Base-by-base conservation (phyloP, 2,888 invertebrate species). In the Stenchaetothrips biformis region DNA sequence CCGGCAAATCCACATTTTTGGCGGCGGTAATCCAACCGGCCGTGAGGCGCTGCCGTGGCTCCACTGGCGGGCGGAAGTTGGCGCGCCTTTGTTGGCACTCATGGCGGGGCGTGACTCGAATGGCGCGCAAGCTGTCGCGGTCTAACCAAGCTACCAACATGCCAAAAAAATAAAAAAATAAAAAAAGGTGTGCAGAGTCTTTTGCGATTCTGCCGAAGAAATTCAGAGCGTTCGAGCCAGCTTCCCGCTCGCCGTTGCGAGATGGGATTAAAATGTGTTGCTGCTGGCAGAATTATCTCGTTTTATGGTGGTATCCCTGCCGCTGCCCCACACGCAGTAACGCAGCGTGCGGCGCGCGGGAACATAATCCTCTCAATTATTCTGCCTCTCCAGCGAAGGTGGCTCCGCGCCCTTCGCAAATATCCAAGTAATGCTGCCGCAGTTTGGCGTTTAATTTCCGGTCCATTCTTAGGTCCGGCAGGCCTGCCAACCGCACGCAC, bases 361-460 rank as follows among this genome's bases (percentile, higher is more conserved):
- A 3, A 25, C 67, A 25, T 74, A 74, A 74, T 74, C 67, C 67
- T 74, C 67, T 74, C 67, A 74, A 74, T 74, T 74, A 74, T 74
- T 74, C 67, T 11, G 67, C 37, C n/a, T n/a, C n/a, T n/a, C n/a
- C 37, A 1, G 37, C 37, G 2, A 37, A 37, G 37, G 37, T 37
- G 37, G 37, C 37, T 37, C 37, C 37, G 37, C 37, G 37, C 37
- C 4, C 37, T 74, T 74, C 67, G 67, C 67, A 74, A 74, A 74
- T 74, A 74, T 74, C 67, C 67, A 74, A 74, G 67, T 74, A 74
- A 74, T 74, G 67, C 25, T 25, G 67, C 67, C 67, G 67, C 67
- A 74, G 67, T 74, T 74, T 74, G 67, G 67, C 67, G 67, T 74
- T 74, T 74, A 74, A 74, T 74, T 74, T 74, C 67, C 67, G 67